Evolutionary conservation across 2,797 vertebrate species (phyloP), one percentile per base, ranked within the genome.

Genomic region (Cheirogaleus major): DNA sequence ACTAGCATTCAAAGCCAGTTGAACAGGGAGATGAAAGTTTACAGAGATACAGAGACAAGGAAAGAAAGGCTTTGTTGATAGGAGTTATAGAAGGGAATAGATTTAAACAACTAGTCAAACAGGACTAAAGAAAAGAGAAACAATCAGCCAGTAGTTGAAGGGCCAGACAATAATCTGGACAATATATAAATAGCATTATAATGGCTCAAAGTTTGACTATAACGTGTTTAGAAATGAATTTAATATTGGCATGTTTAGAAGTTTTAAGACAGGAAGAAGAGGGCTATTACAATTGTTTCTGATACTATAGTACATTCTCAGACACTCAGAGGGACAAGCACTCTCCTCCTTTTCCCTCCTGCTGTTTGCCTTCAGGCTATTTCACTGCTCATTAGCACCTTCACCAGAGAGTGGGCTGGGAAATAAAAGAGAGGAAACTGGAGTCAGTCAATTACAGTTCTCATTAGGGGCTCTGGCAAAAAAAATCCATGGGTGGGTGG

Each of bases 301-400:
- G 72, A 90, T 97, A 89, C 50, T 70, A 87, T 13, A 57, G 43
- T 27, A 45, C 75, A 86, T 88, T 82, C 30, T 80, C 82, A 83
- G 63, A 70, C 73, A 89, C 80, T 91, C 73, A 59, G 63, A 90
- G 25, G 72, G 18, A 93, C 45, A 93, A 15, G 1, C 35, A 75
- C 5, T 50, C 41, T 52, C 32, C 32, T 41, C 30, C 12, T 35
- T 76, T 67, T 91, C 23, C 14, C 27, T 82, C 93, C 89, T 93
- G 82, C 87, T 95, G 93, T 75, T 86, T 82, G 69, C 65, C 93
- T 96, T 41, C 86, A 90, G 79, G 94, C 75, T 85, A 85, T 80
- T 97, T 93, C 78, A 35, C 91, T 95, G 97, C 94, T 97, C 96
- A 96, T 98, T 97, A 97, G 61, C 96, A 92, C 96, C 93, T 97